These are phyloP conservation scores for Nemoura dubitans DNA, from an alignment of 2,888 invertebrate species.

Conservation along the genomic window DNA sequence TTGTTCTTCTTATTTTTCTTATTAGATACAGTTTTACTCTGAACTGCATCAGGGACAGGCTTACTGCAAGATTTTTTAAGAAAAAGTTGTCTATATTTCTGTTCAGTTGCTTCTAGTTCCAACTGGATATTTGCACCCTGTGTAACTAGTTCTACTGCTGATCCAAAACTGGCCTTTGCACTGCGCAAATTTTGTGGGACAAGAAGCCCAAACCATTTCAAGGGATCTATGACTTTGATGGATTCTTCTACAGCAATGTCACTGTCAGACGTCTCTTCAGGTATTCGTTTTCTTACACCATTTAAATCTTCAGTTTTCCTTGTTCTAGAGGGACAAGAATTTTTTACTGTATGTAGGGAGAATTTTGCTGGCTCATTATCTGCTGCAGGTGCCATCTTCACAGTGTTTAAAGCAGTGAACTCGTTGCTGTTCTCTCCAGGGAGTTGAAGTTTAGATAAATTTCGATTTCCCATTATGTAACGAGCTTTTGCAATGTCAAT, in stretches of 20 bases:
- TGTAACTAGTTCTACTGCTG: conserved; percentile 71
- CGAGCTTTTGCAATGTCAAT: conserved; percentile 79
- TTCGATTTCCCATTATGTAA: conserved; percentile 80
- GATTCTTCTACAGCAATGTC: background rate
- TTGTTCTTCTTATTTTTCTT: background rate
- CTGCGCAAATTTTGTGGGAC: conserved; percentile 81
- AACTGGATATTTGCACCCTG: conserved; percentile 76
- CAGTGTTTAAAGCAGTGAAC: conserved; percentile 61
- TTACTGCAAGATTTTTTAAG: background rate
- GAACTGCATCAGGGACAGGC: background rate
- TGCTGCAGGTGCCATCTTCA: conserved; percentile 49
- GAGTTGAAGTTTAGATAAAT: conserved; percentile 74
- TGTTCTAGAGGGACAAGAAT: background rate
- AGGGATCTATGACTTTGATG: conserved; percentile 66
- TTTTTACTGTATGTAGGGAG: conserved; percentile 33
- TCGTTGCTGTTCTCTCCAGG: conserved; percentile 71
- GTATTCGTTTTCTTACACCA: background rate
- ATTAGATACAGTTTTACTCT: background rate
- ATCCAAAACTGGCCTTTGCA: conserved; percentile 79
- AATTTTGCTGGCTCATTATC: conserved; percentile 27
- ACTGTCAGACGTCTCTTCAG: background rate
- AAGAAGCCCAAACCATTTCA: conserved; percentile 88
- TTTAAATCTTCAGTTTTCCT: conserved; percentile 8
- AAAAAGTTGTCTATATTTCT: conserved; percentile 26
- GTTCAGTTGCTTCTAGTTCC: conserved; percentile 61